phyloP scores from a whole-genome alignment of 2,113 vertebrate genomes.

The Calcarius ornatus region DNA sequence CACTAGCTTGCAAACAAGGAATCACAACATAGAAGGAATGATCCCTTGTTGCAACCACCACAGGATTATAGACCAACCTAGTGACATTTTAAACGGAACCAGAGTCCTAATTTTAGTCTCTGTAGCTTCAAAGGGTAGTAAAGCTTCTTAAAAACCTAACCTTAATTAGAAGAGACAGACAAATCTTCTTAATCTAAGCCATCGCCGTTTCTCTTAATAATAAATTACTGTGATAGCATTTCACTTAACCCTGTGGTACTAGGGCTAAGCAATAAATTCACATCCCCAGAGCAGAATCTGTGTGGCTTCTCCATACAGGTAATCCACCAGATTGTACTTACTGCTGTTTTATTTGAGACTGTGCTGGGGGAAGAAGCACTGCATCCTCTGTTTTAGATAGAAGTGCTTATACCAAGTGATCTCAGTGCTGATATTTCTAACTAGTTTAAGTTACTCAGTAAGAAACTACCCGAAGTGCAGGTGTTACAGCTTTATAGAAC shows the following conservation, averaged over 20 bases:
- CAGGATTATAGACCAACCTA: constrained; percentile 8
- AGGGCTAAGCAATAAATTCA: constrained; percentile 1
- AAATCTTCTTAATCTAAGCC: constrained; percentile 69
- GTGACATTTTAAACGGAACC: constrained; percentile 37
- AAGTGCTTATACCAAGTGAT: not conserved
- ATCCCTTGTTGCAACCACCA: not conserved
- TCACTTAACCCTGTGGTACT: constrained; percentile 50
- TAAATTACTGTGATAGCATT: constrained; percentile 52
- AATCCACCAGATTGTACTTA: not conserved
- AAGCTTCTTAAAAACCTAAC: constrained; percentile 61
- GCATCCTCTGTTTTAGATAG: not conserved
- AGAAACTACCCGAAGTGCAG: not conserved
- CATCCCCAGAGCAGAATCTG: not conserved
- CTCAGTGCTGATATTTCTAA: not conserved
- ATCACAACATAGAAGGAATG: not conserved
- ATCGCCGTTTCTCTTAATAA: constrained; percentile 37
- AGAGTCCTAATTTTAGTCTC: constrained; percentile 49
- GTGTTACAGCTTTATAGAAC: not conserved
- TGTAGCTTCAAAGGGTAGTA: constrained; percentile 41
- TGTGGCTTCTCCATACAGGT: not conserved
- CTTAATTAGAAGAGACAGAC: constrained; percentile 61
- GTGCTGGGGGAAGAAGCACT: not conserved
- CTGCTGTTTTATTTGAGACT: not conserved
- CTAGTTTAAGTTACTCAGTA: not conserved
- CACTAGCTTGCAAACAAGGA: not conserved